Evolutionary conservation across 2,888 invertebrate genomes (phyloP).

Genomic region (Spodoptera picta): DNA sequence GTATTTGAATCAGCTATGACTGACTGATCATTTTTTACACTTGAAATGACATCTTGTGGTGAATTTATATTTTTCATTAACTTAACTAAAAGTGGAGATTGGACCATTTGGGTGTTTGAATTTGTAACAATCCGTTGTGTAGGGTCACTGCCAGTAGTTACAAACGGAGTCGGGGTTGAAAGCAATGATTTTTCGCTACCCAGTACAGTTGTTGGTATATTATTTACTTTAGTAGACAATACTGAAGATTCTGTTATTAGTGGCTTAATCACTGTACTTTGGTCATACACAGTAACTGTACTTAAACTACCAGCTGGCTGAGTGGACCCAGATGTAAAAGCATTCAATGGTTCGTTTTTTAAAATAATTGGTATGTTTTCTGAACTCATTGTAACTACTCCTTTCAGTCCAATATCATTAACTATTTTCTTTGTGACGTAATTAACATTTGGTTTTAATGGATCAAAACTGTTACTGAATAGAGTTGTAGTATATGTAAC

Average conservation of each 20-base stretch:
- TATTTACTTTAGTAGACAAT: background rate
- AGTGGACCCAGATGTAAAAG: background rate
- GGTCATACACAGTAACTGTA: background rate
- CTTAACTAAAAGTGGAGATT: no score
- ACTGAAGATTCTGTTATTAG: background rate
- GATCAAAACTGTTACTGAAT: background rate
- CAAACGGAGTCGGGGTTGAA: background rate
- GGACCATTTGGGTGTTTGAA: background rate
- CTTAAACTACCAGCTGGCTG: background rate
- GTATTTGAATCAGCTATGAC: conserved; percentile 5
- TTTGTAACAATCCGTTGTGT: background rate
- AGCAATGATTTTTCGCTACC: background rate
- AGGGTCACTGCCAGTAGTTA: conserved; percentile 4
- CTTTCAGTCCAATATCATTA: background rate
- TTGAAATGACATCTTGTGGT: background rate
- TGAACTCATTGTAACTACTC: background rate
- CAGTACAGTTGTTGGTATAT: background rate
- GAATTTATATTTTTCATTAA: conserved; percentile 4
- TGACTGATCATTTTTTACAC: background rate
- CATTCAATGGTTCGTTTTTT: background rate
- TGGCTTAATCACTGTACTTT: background rate
- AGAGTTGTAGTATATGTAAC: background rate
- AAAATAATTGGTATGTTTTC: background rate
- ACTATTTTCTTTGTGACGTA: conserved; percentile 5
- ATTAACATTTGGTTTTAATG: background rate